Evolutionary conservation across 2,797 vertebrate genomes (phyloP), one percentile per base, ranked within the genome.

Genomic region (Echeneis naucrates): DNA sequence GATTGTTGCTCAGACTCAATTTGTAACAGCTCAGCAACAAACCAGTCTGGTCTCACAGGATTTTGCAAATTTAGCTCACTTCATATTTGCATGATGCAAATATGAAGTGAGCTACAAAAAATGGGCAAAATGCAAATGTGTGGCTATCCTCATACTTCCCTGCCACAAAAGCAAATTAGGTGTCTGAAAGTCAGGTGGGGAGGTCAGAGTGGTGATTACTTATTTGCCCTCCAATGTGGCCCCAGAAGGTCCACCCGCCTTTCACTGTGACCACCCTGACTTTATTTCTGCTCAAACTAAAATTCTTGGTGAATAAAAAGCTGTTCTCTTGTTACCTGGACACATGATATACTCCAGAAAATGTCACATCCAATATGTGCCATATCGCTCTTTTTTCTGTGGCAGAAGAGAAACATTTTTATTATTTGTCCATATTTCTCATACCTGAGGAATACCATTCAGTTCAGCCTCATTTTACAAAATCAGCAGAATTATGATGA

Each of bases 41-140:
- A 73, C 73, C 68, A 53, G 32, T 64, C 68, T 21, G 13, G 57
- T 53, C 74, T 55, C 60, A 8, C 26, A 26, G 57, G 75, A 57
- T 75, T 68, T 67, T 84, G 78, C 75, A 82, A 86, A 86, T 86
- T 66, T 82, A 68, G 74, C 64, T 77, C 68, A 8, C 8, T 81
- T 69, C 45, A 27, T 63, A 68, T 89, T 90, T 89, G 82, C 80
- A 83, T 85, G 30, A 81, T 82, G 85, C 80, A 87, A 90, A 92
- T 70, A 63, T 52, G 37, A 32, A 16, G n/a, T 3, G 17, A 40
- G 32, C 60, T 38, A 51, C n/a, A n/a, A 40, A 26, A 55, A 72
- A 87, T 66, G 55, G 81, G 47, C 37, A 33, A 72, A 80, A 92
- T 88, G 89, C 80, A 87, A 87, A 88, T 72, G 4, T 40, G 33